phyloP scores from a whole-genome alignment of 2,888 invertebrate species.

The Perizoma affinitatum region DNA sequence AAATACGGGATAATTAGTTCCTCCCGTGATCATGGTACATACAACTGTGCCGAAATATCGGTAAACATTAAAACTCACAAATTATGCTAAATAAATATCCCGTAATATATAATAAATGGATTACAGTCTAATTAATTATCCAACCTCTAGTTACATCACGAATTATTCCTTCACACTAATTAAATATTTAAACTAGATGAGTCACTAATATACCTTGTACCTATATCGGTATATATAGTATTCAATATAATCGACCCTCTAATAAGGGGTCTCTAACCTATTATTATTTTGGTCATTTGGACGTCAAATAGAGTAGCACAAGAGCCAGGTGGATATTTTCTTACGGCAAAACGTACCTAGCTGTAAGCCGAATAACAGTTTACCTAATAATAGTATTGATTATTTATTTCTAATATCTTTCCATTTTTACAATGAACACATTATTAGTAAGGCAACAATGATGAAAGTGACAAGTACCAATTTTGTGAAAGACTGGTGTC shows the following conservation, averaged over 20 bases:
- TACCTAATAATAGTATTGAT: too few species aligned
- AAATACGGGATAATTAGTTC: too few species aligned
- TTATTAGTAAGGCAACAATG: too few species aligned
- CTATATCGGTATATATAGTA: not conserved
- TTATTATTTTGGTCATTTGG: slow-evolving; percentile 33
- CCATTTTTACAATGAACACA: too few species aligned
- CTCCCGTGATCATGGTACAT: too few species aligned
- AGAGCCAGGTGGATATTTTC: slow-evolving; percentile 4
- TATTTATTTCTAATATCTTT: too few species aligned
- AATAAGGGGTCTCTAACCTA: slow-evolving; percentile 12
- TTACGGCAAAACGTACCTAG: slow-evolving; percentile 4
- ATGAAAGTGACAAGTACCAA: too few species aligned
- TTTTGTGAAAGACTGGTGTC: too few species aligned
- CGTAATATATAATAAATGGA: not conserved
- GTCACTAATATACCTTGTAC: not conserved
- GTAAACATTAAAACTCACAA: too few species aligned
- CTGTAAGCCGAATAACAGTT: not conserved
- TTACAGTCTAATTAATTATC: not conserved
- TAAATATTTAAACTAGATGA: slow-evolving; percentile 10
- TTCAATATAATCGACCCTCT: not conserved
- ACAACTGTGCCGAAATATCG: too few species aligned
- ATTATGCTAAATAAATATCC: not conserved
- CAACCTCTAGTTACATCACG: slow-evolving; percentile 3
- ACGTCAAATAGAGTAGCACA: slow-evolving; percentile 41
- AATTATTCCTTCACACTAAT: slow-evolving; percentile 20